Conservation (phyloP, 2,113 vertebrate species). For the Xenus cinereus region DNA sequence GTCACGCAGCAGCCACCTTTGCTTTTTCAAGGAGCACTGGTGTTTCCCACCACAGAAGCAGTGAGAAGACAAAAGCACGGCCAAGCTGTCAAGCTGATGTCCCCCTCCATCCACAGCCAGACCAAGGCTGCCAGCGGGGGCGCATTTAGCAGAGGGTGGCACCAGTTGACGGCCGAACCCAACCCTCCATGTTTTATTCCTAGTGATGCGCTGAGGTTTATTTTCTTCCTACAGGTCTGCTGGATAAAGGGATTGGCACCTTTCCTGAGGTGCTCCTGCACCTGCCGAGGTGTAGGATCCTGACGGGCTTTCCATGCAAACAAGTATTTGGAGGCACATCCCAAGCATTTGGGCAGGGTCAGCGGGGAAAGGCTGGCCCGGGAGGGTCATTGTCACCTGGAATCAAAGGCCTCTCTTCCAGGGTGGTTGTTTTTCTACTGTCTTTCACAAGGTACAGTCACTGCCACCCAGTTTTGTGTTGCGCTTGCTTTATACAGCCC, state of each 20-base stretch:
- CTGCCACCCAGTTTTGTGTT: not conserved
- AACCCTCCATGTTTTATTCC: not conserved
- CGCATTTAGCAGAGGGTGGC: not conserved
- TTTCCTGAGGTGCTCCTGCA: not conserved
- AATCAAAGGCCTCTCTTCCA: not conserved
- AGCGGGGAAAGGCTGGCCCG: fast-evolving
- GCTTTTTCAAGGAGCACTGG: not conserved
- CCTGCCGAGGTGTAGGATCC: not conserved
- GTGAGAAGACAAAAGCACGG: not conserved
- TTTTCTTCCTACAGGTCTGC: not conserved
- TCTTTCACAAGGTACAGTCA: not conserved
- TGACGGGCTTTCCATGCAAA: not conserved
- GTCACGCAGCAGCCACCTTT: not conserved
- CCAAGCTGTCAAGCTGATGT: not conserved
- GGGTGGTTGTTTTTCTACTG: not conserved
- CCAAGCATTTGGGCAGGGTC: not conserved
- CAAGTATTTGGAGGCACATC: not conserved
- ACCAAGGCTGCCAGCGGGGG: fast-evolving
- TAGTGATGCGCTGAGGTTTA: not conserved
- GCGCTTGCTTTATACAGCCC: not conserved
- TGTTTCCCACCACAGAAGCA: not conserved
- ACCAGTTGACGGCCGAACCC: fast-evolving
- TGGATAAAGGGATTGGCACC: not conserved
- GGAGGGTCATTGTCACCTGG: fast-evolving
- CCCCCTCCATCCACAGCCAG: not conserved